These are phyloP conservation scores for Diadophis punctatus DNA, from an alignment of 2,113 vertebrate species.

Conservation along the genomic window DNA sequence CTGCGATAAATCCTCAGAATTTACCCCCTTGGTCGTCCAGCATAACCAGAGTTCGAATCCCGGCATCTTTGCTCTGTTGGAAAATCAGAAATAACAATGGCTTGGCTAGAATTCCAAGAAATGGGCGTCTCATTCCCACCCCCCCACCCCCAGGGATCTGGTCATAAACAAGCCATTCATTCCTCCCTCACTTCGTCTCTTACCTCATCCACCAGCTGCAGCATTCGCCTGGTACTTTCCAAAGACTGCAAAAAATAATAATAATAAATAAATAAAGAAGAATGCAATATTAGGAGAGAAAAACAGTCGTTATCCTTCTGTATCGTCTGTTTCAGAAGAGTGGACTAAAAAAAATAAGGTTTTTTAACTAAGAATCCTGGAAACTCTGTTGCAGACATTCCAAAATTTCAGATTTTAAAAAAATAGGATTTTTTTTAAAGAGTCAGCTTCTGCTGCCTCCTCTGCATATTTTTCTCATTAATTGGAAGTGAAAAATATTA, in stretches of 20 bases:
- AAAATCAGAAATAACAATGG: not conserved
- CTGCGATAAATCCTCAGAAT: not conserved
- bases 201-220: conserved; percentile 75
- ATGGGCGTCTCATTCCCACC: rapidly evolving
- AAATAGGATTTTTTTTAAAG: not conserved
- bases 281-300: not conserved
- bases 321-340: no score
- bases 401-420: not conserved
- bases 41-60: conserved; percentile 62
- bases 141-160: no score
- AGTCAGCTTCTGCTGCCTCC: rapidly evolving
- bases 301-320: not conserved
- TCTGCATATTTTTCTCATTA: not conserved
- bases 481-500: not conserved
- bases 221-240: conserved; percentile 75
- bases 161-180: not conserved
- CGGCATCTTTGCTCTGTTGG: conserved; percentile 62
- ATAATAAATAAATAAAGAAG: not conserved
- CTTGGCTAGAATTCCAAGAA: not conserved
- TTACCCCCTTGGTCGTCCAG: conserved; percentile 67
- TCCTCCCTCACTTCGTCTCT: not conserved
- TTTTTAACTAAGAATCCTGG: not conserved
- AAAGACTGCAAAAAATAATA: conserved; percentile 62
- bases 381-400: not conserved
- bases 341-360: not conserved